phyloP scores from a whole-genome alignment of 2,888 invertebrate species.

The Clanis bilineata region DNA sequence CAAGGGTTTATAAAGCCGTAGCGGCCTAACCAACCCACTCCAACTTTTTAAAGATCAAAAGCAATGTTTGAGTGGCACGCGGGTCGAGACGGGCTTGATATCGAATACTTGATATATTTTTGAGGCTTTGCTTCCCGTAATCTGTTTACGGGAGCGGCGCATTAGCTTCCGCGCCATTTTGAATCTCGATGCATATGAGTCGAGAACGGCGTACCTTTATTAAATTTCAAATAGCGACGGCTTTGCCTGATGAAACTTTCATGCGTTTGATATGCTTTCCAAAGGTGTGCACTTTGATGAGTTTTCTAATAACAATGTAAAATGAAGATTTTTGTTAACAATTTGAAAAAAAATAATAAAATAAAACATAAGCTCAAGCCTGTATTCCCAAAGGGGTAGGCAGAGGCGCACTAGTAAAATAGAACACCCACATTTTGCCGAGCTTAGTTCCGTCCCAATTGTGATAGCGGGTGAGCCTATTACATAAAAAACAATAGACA shows the following conservation, averaged over 20 bases:
- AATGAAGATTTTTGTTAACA: background rate
- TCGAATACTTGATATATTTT: conserved; percentile 11
- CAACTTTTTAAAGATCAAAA: conserved; percentile 8
- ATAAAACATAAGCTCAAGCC: too few species aligned
- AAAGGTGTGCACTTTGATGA: background rate
- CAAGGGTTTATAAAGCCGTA: conserved; percentile 4
- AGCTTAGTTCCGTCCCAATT: too few species aligned
- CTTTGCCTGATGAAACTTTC: background rate
- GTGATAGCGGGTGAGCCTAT: too few species aligned
- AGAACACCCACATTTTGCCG: too few species aligned
- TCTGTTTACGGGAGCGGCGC: conserved; percentile 4
- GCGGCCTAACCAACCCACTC: background rate
- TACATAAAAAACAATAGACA: too few species aligned
- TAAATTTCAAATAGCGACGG: conserved; percentile 5
- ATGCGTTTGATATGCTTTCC: background rate
- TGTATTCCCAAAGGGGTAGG: too few species aligned
- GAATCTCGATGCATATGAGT: conserved; percentile 5
- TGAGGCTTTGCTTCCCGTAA: conserved; percentile 8
- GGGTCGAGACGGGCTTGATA: conserved; percentile 9
- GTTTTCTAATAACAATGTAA: background rate
- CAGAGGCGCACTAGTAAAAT: too few species aligned
- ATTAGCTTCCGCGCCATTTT: background rate
- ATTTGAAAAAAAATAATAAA: background rate
- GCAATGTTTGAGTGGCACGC: conserved; percentile 5
- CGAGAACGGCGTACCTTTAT: conserved; percentile 2